Evolutionary conservation across 1,140 invertebrate genomes (phyloP), one percentile per base, ranked within the genome.

Genomic region (Lethrus apterus): DNA sequence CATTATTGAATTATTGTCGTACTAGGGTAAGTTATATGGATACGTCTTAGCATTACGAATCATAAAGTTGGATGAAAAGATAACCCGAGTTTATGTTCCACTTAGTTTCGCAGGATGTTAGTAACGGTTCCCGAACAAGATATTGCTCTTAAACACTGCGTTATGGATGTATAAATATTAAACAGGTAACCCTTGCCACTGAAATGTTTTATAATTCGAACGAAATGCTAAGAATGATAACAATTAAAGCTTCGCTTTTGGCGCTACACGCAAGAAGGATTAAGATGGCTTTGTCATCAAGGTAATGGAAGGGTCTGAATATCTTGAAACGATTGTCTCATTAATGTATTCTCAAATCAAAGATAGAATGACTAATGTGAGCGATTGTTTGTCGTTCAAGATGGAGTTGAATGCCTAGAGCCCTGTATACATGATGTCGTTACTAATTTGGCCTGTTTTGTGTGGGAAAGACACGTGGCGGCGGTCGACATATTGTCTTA

Each of bases 271-370:
- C 49, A 51, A 49, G 46, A 36, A 46, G 51, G 56, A 59, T 59
- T 59, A 57, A 57, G 53, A 56, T 44, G 44, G 55, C 57, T 59
- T 57, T 59, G 55, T 59, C 57, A 59, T 59, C 57, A 59, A 57
- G 57, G 57, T 59, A 59, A 59, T 59, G 57, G 55, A 59, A 57
- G 57, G 55, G 47, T 46, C 46, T 44, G 50, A 48, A 46, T 49
- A 47, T 56, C 54, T 54, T 45, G 18, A 41, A n/a, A 31, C 50
- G 54, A 59, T 59, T 57, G 53, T 57, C 48, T 59, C 52, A 57
- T 59, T 59, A 57, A 59, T 59, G 55, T 52, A 59, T 56, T 56
- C 55, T 44, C 52, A 50, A 59, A 59, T 59, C 55, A 59, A 59
- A 59, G 55, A 57, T 57, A 45, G 52, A 59, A 59, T 57, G 50